Conservation (phyloP, 2,888 invertebrate genomes). For the Pinctada fucata region DNA sequence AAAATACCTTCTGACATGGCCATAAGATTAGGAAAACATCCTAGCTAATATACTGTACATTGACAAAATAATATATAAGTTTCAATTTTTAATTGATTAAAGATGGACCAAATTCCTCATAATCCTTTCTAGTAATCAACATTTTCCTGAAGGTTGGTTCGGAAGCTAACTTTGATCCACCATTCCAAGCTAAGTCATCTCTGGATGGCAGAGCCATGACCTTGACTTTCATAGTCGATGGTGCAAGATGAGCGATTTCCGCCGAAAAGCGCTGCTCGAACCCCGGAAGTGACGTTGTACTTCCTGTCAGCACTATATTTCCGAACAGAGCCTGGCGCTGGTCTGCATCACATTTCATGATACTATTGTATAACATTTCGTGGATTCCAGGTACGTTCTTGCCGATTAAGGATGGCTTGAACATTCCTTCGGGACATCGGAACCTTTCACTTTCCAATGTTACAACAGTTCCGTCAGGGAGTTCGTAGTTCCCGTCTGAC, state of each 20-base stretch:
- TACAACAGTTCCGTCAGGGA: too few relatives aligned
- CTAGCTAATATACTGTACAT: too few relatives aligned
- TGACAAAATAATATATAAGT: too few relatives aligned
- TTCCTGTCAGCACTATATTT: neutral
- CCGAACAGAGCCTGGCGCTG: neutral
- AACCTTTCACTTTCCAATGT: too few relatives aligned
- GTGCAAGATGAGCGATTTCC: neutral
- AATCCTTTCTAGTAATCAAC: neutral
- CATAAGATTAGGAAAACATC: too few relatives aligned
- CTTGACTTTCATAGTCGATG: neutral
- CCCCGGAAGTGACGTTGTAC: conserved; percentile 2
- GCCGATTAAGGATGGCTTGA: neutral
- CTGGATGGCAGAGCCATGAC: neutral
- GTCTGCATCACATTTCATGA: neutral
- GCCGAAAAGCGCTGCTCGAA: neutral
- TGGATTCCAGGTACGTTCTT: neutral
- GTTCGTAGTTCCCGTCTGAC: too few relatives aligned
- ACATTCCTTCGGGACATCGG: too few relatives aligned
- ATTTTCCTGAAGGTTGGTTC: neutral
- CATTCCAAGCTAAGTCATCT: neutral
- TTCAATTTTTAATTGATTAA: neutral
- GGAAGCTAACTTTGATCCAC: neutral
- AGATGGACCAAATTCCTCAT: conserved; percentile 2
- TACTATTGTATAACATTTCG: neutral
- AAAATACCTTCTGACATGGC: too few relatives aligned